A percentile compares a stretch with the other conserved stretches of the same genome.
These are phyloP conservation scores for Erithacus rubecula DNA, from an alignment of 2,797 vertebrate species.

Conservation along the genomic window DNA sequence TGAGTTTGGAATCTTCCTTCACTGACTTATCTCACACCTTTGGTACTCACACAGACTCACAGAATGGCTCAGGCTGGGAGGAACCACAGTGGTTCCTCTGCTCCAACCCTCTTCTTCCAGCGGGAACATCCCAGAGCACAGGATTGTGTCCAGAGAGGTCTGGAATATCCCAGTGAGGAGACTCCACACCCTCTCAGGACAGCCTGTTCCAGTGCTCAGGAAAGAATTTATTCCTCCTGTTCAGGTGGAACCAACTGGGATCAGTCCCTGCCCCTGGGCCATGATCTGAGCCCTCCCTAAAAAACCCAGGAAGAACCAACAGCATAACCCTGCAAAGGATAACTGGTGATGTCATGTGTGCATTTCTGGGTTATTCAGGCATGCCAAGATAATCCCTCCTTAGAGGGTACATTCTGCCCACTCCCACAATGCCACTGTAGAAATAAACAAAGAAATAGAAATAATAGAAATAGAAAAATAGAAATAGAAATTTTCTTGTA, in stretches of 20 bases:
- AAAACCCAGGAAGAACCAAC: background rate
- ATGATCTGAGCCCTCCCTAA: background rate
- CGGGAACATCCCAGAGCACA: background rate
- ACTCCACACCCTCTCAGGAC: background rate
- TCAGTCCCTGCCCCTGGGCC: background rate
- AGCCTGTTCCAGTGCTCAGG: background rate
- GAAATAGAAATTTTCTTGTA: no score
- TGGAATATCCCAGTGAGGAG: background rate
- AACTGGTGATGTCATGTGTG: background rate
- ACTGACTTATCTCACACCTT: background rate
- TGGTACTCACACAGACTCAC: background rate
- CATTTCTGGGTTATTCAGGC: background rate
- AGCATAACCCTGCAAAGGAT: background rate
- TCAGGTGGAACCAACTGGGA: background rate
- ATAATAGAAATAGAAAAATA: no score
- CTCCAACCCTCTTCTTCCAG: background rate
- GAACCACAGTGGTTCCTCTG: no score
- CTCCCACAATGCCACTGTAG: background rate
- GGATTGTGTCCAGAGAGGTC: background rate
- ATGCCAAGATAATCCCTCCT: background rate
- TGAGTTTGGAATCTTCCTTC: background rate
- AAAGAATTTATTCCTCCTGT: background rate
- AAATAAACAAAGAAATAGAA: no score
- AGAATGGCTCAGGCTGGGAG: background rate
- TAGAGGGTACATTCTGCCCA: background rate